Evolutionary conservation across 2,888 invertebrate genomes (phyloP).

Genomic region (Axea sp.): DNA sequence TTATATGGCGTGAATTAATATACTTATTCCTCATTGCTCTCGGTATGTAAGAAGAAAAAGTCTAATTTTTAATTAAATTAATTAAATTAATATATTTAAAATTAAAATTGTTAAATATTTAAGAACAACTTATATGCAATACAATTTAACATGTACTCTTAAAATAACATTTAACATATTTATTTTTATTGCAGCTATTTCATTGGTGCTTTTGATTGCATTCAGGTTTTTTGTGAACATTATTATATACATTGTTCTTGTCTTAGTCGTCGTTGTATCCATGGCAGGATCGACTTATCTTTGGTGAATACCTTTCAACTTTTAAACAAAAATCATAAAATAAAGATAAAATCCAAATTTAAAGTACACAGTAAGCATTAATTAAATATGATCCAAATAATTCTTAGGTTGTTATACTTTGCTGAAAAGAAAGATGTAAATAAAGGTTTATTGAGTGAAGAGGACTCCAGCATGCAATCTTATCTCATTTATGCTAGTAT

Average conservation of each 20-base stretch:
- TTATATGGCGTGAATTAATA: slow-evolving; percentile 82
- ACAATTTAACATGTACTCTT: too few relatives aligned
- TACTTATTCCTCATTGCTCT: slow-evolving; percentile 83
- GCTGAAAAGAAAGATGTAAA: slow-evolving; percentile 72
- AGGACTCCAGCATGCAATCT: slow-evolving; percentile 74
- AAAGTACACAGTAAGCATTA: not conserved
- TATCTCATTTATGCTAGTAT: slow-evolving; percentile 83
- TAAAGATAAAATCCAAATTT: too few relatives aligned
- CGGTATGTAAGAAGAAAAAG: slow-evolving; percentile 78
- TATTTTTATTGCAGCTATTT: slow-evolving; percentile 80
- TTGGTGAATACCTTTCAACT: slow-evolving; percentile 80
- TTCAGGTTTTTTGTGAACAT: slow-evolving; percentile 82
- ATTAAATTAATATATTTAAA: too few relatives aligned
- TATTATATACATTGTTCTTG: slow-evolving; percentile 83
- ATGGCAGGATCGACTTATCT: slow-evolving; percentile 82
- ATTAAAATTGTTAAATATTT: too few relatives aligned
- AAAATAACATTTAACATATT: too few relatives aligned
- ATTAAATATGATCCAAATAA: not conserved
- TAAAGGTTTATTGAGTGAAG: slow-evolving; percentile 55
- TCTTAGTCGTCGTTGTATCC: slow-evolving; percentile 80
- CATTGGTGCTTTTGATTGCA: slow-evolving; percentile 81
- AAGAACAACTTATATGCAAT: too few relatives aligned
- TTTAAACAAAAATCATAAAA: slow-evolving; percentile 57
- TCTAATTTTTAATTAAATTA: too few relatives aligned
- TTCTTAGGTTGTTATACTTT: slow-evolving; percentile 79